These are phyloP conservation scores for Panulirus ornatus DNA, from an alignment of 1,140 invertebrate species.

Conservation along the genomic window DNA sequence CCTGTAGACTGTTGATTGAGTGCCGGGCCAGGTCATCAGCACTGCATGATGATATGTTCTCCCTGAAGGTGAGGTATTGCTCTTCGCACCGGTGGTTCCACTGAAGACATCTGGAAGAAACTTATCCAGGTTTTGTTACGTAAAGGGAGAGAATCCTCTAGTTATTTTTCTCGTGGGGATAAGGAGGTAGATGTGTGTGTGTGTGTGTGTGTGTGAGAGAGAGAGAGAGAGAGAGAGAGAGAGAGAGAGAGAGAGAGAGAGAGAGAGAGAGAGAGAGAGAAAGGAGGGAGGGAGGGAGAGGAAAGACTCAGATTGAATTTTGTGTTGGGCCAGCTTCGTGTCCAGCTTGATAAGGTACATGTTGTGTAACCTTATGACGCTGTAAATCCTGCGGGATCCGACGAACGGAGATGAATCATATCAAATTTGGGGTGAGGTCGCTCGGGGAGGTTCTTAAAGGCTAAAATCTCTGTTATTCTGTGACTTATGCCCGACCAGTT, in stretches of 20 bases:
- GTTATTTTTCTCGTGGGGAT: no score
- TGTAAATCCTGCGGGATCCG: neutral
- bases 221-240: slow-evolving; percentile 2
- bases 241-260: neutral
- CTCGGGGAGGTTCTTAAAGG: neutral
- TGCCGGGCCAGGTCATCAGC: no score
- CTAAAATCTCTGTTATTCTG: neutral
- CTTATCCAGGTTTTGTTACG: no score
- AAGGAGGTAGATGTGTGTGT: no score
- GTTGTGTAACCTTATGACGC: neutral
- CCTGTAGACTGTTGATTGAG: no score
- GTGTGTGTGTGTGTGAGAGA: slow-evolving; percentile 1
- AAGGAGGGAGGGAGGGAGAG: neutral
- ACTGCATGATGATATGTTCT: no score
- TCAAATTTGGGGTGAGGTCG: neutral
- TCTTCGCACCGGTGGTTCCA: no score
- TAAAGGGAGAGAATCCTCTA: no score
- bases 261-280: neutral
- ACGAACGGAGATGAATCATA: neutral
- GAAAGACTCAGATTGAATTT: neutral
- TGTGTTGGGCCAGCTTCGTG: neutral
- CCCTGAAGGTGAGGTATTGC: no score
- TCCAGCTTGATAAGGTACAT: neutral
- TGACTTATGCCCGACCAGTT: slow-evolving; percentile 8
- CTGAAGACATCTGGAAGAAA: no score